These are phyloP conservation scores for Drosophila falleni DNA, from an alignment of 2,888 invertebrate genomes.

Conservation along the genomic window DNA sequence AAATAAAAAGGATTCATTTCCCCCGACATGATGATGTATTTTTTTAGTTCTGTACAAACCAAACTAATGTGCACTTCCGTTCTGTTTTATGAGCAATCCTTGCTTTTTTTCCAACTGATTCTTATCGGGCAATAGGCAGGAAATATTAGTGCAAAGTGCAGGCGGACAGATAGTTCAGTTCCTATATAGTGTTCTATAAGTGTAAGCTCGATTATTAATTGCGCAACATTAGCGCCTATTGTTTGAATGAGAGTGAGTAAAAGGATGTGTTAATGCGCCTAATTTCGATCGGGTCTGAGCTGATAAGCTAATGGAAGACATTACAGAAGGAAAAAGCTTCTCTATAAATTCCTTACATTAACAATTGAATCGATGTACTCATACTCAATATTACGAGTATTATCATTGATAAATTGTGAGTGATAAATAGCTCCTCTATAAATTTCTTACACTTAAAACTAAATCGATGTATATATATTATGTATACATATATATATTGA, in stretches of 20 bases:
- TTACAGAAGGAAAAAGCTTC: not conserved
- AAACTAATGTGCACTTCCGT: constrained; percentile 68
- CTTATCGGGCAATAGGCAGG: constrained; percentile 65
- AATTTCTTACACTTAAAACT: too few species aligned
- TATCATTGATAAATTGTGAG: constrained; percentile 35
- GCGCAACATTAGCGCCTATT: constrained; percentile 75
- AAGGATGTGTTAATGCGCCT: constrained; percentile 73
- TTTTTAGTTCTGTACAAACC: constrained; percentile 33
- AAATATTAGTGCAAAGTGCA: constrained; percentile 73
- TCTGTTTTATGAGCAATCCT: constrained; percentile 58
- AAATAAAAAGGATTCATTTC: constrained; percentile 72
- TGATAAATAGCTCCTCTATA: too few species aligned
- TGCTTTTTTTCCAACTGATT: constrained; percentile 64
- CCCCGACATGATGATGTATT: constrained; percentile 73
- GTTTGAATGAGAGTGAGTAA: constrained; percentile 46
- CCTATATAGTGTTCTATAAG: not conserved
- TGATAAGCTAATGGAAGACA: constrained; percentile 42
- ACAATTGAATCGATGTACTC: not conserved
- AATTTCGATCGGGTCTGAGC: constrained; percentile 47
- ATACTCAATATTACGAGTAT: constrained; percentile 5
- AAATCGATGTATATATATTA: too few species aligned
- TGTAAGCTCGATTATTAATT: constrained; percentile 65
- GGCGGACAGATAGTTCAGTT: constrained; percentile 13
- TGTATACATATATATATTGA: too few species aligned
- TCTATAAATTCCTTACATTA: not conserved